Percentiles rank a stretch among this genome's conserved stretches.
Evolutionary conservation across 1,140 invertebrate species (phyloP).

Genomic region (Calliphora vicina): DNA sequence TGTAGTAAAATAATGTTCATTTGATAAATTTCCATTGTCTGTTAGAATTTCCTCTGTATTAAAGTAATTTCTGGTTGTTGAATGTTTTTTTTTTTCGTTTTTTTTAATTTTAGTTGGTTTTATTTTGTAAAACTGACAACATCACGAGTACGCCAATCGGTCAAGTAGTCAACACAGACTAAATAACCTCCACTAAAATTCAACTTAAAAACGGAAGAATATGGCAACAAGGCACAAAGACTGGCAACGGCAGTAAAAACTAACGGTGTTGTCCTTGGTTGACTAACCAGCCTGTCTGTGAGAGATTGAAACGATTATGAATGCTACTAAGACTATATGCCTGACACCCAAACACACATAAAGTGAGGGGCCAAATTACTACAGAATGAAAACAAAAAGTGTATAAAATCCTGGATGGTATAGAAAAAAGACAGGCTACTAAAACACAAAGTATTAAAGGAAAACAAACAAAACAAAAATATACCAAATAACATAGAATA

Average conservation of each 20-base stretch:
- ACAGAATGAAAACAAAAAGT: neutral
- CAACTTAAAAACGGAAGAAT: neutral
- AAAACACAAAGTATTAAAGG: neutral
- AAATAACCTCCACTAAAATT: slow-evolving; percentile 10
- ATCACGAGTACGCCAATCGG: slow-evolving; percentile 12
- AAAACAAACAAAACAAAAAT: neutral
- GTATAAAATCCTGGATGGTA: neutral
- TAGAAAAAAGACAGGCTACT: neutral
- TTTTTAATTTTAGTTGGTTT: neutral
- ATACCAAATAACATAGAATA: neutral
- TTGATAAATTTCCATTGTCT: slow-evolving; percentile 1
- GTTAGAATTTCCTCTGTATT: neutral
- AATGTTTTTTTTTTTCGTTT: too few relatives aligned
- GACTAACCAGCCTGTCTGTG: slow-evolving; percentile 22
- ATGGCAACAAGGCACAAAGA: neutral
- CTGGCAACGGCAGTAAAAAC: neutral
- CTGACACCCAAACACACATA: neutral
- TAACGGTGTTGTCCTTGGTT: slow-evolving; percentile 6
- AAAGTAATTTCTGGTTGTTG: neutral
- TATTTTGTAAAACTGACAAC: neutral
- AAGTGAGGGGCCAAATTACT: neutral
- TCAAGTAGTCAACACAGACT: slow-evolving; percentile 13
- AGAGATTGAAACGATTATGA: slow-evolving; percentile 32
- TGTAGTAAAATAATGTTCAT: neutral
- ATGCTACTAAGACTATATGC: neutral